Conservation (phyloP, 2,113 vertebrate genomes). For the Crotalus tigris region DNA sequence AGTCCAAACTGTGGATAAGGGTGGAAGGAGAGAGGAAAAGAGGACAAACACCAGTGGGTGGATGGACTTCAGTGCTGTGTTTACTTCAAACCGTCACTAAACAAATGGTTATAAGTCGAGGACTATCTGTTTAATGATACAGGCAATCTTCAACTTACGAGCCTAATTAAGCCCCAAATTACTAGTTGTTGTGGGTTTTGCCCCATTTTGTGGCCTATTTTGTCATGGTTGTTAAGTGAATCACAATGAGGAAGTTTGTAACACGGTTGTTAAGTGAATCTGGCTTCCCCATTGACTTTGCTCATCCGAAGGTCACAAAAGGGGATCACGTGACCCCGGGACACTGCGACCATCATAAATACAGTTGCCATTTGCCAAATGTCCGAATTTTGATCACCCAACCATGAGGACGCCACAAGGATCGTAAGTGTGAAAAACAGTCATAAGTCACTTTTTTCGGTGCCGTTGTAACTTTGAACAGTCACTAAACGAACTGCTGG, state of each 20-base stretch:
- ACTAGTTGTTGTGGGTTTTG: background rate
- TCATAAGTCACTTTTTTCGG: background rate
- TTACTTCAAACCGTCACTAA: background rate
- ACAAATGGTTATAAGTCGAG: background rate
- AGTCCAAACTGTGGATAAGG: background rate
- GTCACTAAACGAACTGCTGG: background rate
- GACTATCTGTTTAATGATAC: background rate
- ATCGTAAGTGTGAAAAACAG: background rate
- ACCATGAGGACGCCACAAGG: background rate
- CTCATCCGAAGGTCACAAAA: background rate
- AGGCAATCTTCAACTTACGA: background rate
- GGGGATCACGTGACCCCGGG: background rate
- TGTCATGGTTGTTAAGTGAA: background rate
- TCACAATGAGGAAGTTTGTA: background rate
- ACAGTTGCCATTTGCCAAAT: background rate
- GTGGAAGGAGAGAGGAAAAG: background rate
- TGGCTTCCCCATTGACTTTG: background rate
- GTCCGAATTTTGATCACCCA: background rate
- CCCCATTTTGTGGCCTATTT: background rate
- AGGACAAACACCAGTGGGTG: background rate
- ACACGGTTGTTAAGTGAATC: too few relatives aligned
- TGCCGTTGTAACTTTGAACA: background rate
- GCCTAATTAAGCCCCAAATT: background rate
- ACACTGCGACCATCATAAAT: background rate
- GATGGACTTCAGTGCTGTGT: background rate